A percentile compares a stretch with the other conserved stretches of the same genome.
These are phyloP conservation scores for Drosophila tsacasi DNA, from an alignment of 1,140 invertebrate species.

Conservation along the genomic window DNA sequence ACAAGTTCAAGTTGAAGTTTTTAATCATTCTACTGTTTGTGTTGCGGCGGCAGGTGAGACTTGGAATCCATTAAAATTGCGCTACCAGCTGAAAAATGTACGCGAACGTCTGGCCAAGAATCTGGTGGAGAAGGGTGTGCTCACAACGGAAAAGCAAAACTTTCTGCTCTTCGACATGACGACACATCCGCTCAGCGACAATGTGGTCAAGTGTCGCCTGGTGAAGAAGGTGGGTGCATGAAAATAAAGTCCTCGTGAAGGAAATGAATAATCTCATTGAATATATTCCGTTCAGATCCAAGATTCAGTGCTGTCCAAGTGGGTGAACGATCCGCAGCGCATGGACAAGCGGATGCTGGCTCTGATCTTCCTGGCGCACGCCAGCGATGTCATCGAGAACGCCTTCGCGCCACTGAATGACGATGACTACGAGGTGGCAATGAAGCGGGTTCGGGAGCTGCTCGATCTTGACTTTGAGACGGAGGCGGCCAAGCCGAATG, in stretches of 20 bases:
- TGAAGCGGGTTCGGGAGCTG: conserved; percentile 97
- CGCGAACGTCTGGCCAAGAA: conserved; percentile 99
- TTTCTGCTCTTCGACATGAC: conserved; percentile 99
- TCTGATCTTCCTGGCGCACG: conserved; percentile 97
- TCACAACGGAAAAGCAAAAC: conserved; percentile 99
- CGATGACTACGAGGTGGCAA: conserved; percentile 99
- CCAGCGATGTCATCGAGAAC: conserved; percentile 99
- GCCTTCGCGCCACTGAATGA: conserved; percentile 99
- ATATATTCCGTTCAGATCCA: conserved; percentile 91
- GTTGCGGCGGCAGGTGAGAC: conserved; percentile 93
- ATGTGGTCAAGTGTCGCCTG: conserved; percentile 97
- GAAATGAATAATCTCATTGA: neutral
- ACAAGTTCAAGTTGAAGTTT: conserved; percentile 11
- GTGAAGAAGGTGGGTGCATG: conserved; percentile 94
- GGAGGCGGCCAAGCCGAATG: conserved; percentile 94
- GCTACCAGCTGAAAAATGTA: conserved; percentile 99
- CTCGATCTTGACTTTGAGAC: conserved; percentile 98
- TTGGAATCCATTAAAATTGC: conserved; percentile 99
- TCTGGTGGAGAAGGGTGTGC: conserved; percentile 99
- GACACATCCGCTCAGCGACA: conserved; percentile 99
- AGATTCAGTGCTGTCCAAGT: conserved; percentile 97
- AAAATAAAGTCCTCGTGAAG: neutral
- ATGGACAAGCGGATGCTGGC: conserved; percentile 98
- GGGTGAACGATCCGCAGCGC: conserved; percentile 98
- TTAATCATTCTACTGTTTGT: conserved; percentile 42